Evolutionary conservation across 2,888 invertebrate genomes (phyloP).

Genomic region (Lasioglossum leucozonium): DNA sequence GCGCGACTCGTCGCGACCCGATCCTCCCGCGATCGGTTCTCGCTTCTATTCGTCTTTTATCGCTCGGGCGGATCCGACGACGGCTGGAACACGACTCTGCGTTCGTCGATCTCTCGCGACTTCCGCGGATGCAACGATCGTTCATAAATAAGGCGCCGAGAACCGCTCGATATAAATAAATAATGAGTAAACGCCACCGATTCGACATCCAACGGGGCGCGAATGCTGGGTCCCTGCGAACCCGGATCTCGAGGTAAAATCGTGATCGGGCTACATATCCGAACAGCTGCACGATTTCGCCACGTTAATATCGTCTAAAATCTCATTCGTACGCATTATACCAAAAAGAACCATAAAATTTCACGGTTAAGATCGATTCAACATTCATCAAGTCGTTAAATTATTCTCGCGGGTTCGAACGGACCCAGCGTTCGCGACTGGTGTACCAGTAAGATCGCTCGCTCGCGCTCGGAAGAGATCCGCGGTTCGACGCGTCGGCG

Average conservation of each 20-base stretch:
- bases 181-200: neutral
- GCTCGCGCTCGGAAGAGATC: neutral
- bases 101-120: slow-evolving; percentile 12
- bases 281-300: neutral
- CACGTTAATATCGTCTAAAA: neutral
- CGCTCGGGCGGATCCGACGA: neutral
- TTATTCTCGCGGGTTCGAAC: neutral
- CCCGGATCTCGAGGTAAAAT: neutral
- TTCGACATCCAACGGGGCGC: neutral
- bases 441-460: neutral
- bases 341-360: too few relatives aligned
- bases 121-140: neutral
- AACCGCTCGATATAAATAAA: slow-evolving; percentile 36
- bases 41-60: neutral
- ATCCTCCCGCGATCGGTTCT: slow-evolving; percentile 29
- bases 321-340: neutral
- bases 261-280: neutral
- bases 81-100: neutral
- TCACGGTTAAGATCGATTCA: too few relatives aligned
- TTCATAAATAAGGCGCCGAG: slow-evolving; percentile 19
- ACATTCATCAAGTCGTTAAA: neutral
- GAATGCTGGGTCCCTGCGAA: neutral
- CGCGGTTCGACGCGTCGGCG: neutral
- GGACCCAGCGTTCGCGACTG: neutral
- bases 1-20: slow-evolving; percentile 58